phyloP scores from a whole-genome alignment of 2,888 invertebrate genomes.

The Anaspis maculata region DNA sequence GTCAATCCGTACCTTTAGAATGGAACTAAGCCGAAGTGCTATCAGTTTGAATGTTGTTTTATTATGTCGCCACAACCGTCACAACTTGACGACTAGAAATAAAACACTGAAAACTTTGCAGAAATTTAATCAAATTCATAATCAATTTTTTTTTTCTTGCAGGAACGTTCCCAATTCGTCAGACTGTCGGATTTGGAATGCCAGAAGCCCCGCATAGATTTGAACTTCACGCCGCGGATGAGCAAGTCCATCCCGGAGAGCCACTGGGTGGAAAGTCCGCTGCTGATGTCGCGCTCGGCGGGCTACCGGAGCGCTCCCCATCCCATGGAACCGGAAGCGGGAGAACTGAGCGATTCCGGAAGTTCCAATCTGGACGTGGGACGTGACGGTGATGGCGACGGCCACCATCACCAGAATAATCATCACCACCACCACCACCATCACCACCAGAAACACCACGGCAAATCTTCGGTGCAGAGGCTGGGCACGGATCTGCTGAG shows the following conservation, averaged over 20 bases:
- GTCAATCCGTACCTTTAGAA: too few relatives aligned
- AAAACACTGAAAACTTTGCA: too few relatives aligned
- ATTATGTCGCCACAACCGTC: too few relatives aligned
- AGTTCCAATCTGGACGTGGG: slow-evolving; percentile 34
- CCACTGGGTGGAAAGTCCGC: slow-evolving; percentile 55
- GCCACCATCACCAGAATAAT: too few relatives aligned
- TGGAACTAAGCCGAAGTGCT: too few relatives aligned
- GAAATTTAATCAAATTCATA: too few relatives aligned
- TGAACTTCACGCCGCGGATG: slow-evolving; percentile 49
- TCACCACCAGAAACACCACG: slow-evolving; percentile 36
- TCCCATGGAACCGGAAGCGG: slow-evolving; percentile 35
- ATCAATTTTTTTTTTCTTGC: too few relatives aligned
- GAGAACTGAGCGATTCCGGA: slow-evolving; percentile 26
- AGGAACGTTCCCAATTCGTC: slow-evolving; percentile 46
- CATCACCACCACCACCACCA: too few relatives aligned
- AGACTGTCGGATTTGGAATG: slow-evolving; percentile 74
- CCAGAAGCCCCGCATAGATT: slow-evolving; percentile 47
- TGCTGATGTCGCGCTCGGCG: slow-evolving; percentile 55
- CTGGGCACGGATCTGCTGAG: slow-evolving; percentile 80
- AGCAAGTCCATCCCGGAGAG: slow-evolving; percentile 62
- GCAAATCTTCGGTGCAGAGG: slow-evolving; percentile 44
- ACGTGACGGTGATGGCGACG: too few relatives aligned
- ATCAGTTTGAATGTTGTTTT: too few relatives aligned
- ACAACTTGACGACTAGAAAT: too few relatives aligned
- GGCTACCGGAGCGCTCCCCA: slow-evolving; percentile 42